phyloP scores from a whole-genome alignment of 2,113 vertebrate species.

The Phycodurus eques region DNA sequence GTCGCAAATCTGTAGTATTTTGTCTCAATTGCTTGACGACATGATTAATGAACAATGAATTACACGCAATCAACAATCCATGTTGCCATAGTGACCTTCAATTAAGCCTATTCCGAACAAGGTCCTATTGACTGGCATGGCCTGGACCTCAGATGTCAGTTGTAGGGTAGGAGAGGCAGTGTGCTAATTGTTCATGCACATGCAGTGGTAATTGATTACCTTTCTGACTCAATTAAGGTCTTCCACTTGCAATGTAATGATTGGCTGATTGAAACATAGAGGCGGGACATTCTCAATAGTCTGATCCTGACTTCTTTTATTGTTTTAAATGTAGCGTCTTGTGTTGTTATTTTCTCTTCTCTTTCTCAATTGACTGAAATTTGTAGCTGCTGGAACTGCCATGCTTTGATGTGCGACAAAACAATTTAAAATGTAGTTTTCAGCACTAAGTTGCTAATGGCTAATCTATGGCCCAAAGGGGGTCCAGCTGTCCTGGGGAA shows the following conservation, averaged over 20 bases:
- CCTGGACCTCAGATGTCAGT: conserved; percentile 36
- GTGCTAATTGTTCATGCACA: conserved; percentile 33
- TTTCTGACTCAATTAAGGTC: conserved; percentile 12
- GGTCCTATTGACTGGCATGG: conserved; percentile 43
- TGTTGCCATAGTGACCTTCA: conserved; percentile 43
- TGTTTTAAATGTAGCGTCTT: not conserved
- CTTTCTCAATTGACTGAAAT: no score
- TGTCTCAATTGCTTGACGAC: no score
- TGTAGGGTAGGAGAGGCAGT: conserved; percentile 9
- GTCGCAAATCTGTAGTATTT: not conserved
- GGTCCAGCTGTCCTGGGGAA: conserved; percentile 25
- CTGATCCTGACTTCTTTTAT: not conserved
- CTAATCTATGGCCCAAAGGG: not conserved
- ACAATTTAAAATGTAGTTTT: not conserved
- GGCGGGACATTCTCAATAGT: not conserved
- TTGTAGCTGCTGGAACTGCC: not conserved
- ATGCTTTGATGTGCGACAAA: not conserved
- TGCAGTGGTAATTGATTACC: conserved; percentile 19
- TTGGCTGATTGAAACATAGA: not conserved
- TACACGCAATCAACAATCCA: conserved; percentile 1
- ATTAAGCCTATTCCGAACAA: conserved; percentile 32
- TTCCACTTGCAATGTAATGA: conserved; percentile 1
- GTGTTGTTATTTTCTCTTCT: not conserved
- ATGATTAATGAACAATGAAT: not conserved
- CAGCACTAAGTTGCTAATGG: conserved; percentile 9